Evolutionary conservation across 1,140 invertebrate species (phyloP), one percentile per base, ranked within the genome.

Genomic region (Potamilus streckersoni): DNA sequence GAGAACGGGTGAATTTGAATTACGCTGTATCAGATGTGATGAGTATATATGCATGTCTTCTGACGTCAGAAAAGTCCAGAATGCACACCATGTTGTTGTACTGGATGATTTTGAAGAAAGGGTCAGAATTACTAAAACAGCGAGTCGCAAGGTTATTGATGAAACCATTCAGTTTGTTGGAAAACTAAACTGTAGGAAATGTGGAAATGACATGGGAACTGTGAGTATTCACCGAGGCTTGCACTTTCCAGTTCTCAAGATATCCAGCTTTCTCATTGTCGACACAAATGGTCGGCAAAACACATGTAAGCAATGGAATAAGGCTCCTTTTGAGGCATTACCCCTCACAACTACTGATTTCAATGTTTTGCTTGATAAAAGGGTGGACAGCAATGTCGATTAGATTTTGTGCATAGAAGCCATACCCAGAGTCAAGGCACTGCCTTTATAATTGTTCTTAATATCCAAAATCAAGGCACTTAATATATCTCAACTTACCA

Each of bases 101-200:
- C 69, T 76, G 20, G 60, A 64, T 16, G 60, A 68, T 14, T 75
- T 83, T 57, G 58, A 60, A 57, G 63, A 77, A 23, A 67, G 76
- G 20, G 70, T 80, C 3, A 70, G 57, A 23, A 57, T 61, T 55
- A 58, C 38, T 17, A 64, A 63, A 31, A 17, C n/a, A 17, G 69
- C 70, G 12, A 66, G 67, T 49, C 62, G 72, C 11, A 56, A 64
- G 49, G 69, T 58, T 15, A 63, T 65, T 17, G 70, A 74, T 27
- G 67, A 80, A 15, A 55, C 73, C 38, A 73, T 71, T 14, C 78
- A 80, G 65, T 79, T 73, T n/a, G 76, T 67, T 11, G 74, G 74
- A 12, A 84, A 84, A 58, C 57, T 84, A 0, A 74, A 69, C 69
- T 84, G 83, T 62, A 76, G 69, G 20, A 75, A 83, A 20, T 84